These are phyloP conservation scores for Ancistrus triradiatus DNA, from an alignment of 2,113 vertebrate species.

Conservation along the genomic window DNA sequence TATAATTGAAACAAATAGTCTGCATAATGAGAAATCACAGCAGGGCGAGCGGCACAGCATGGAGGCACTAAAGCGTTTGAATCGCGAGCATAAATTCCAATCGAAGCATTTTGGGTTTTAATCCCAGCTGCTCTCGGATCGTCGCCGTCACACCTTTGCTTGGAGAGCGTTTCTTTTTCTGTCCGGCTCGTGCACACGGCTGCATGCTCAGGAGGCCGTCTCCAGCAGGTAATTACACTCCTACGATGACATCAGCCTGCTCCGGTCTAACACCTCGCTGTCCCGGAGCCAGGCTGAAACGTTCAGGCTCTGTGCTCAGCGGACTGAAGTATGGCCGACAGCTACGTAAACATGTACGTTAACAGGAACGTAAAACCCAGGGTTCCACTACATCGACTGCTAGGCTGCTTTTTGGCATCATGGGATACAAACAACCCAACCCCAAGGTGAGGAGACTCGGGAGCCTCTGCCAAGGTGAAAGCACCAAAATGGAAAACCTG, in stretches of 20 bases:
- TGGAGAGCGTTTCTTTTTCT: too few species aligned
- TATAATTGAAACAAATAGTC: slow-evolving; percentile 36
- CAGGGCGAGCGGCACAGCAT: slow-evolving; percentile 26
- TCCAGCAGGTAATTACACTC: slow-evolving; percentile 41
- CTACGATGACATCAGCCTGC: slow-evolving; percentile 6
- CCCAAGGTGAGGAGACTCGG: too few species aligned
- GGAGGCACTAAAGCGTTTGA: slow-evolving; percentile 16
- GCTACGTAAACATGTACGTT: too few species aligned
- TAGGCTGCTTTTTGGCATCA: too few species aligned
- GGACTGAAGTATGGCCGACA: too few species aligned
- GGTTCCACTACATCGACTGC: too few species aligned
- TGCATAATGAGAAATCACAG: slow-evolving; percentile 36
- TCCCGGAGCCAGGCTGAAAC: too few species aligned
- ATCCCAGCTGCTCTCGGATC: background rate
- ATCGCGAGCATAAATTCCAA: slow-evolving; percentile 20
- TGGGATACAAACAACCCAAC: too few species aligned
- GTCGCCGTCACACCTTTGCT: background rate
- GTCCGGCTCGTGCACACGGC: background rate
- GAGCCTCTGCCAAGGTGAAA: too few species aligned
- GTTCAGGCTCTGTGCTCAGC: too few species aligned
- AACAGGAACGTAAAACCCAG: too few species aligned
- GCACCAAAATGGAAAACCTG: too few species aligned
- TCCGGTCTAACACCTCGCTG: slow-evolving; percentile 15
- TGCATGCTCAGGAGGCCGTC: background rate
- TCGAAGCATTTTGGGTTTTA: slow-evolving; percentile 1